Conservation (phyloP, 2,888 invertebrate genomes). For the Apantesis nais region DNA sequence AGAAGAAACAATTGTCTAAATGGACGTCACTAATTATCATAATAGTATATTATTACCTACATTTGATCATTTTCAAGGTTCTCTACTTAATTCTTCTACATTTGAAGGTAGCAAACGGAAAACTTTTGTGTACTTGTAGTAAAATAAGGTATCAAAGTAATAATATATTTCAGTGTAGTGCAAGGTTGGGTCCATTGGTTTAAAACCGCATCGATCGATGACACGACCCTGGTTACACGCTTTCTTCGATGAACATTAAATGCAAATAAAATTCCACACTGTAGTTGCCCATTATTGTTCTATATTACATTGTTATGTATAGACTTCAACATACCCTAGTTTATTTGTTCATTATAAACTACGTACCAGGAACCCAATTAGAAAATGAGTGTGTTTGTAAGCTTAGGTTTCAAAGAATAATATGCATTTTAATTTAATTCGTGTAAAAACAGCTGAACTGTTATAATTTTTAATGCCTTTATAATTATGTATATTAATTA, state of each 20-base stretch:
- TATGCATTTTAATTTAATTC: neutral
- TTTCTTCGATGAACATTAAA: slow-evolving; percentile 43
- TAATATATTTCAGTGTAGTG: slow-evolving; percentile 45
- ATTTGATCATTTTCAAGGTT: neutral
- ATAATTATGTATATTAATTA: too few relatives aligned
- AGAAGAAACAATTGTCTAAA: neutral
- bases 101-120: neutral
- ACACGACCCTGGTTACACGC: slow-evolving; percentile 56
- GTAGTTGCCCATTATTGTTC: slow-evolving; percentile 7
- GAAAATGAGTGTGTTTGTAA: neutral
- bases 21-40: neutral
- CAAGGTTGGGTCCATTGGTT: slow-evolving; percentile 65
- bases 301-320: slow-evolving; percentile 3
- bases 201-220: slow-evolving; percentile 72
- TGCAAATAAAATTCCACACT: slow-evolving; percentile 26
- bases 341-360: neutral
- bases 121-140: neutral
- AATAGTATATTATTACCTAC: neutral
- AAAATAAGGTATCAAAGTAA: neutral
- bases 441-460: too few relatives aligned
- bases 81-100: neutral
- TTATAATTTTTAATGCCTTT: too few relatives aligned
- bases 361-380: neutral
- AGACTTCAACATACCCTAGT: slow-evolving; percentile 1
- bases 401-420: neutral